These are phyloP conservation scores for Trididemnum clinides DNA, from an alignment of 23 tunicate species.

Conservation along the genomic window DNA sequence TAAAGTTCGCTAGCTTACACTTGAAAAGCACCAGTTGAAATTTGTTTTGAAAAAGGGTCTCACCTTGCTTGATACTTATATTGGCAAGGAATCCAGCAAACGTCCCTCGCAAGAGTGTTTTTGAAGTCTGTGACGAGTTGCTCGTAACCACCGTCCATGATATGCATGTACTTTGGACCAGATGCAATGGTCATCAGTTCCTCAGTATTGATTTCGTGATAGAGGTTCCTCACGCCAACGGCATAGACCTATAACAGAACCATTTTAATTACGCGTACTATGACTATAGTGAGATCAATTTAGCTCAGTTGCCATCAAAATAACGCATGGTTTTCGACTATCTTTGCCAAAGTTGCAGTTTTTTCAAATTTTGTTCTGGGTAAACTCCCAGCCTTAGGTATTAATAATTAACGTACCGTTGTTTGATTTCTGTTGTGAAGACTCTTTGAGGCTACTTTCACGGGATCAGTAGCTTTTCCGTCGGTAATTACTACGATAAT, in stretches of 20 bases:
- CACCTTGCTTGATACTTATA: constrained; percentile 62
- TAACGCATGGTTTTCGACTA: too few relatives aligned
- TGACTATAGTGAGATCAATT: too few relatives aligned
- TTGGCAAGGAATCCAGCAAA: constrained; percentile 73
- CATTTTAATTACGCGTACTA: too few relatives aligned
- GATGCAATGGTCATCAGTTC: constrained; percentile 54
- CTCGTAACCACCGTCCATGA: constrained; percentile 60
- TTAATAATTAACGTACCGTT: too few relatives aligned
- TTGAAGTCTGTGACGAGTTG: constrained; percentile 43
- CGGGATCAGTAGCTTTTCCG: constrained; percentile 51
- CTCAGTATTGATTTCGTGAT: constrained; percentile 5
- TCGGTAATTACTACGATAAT: constrained; percentile 64
- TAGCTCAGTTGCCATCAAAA: too few relatives aligned
- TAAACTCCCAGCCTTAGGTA: too few relatives aligned
- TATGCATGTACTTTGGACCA: constrained; percentile 41
- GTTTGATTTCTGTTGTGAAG: not conserved
- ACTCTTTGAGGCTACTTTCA: constrained; percentile 16
- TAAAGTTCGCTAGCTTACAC: too few relatives aligned
- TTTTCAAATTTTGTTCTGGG: too few relatives aligned
- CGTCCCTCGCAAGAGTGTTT: constrained; percentile 34
- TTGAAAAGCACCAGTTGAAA: too few relatives aligned
- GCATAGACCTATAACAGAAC: constrained; percentile 41
- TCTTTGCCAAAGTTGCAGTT: too few relatives aligned
- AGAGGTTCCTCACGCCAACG: constrained; percentile 53
- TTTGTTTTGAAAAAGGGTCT: too few relatives aligned